Evolutionary conservation across 2,888 invertebrate genomes (phyloP).

Genomic region (Eledone cirrhosa): DNA sequence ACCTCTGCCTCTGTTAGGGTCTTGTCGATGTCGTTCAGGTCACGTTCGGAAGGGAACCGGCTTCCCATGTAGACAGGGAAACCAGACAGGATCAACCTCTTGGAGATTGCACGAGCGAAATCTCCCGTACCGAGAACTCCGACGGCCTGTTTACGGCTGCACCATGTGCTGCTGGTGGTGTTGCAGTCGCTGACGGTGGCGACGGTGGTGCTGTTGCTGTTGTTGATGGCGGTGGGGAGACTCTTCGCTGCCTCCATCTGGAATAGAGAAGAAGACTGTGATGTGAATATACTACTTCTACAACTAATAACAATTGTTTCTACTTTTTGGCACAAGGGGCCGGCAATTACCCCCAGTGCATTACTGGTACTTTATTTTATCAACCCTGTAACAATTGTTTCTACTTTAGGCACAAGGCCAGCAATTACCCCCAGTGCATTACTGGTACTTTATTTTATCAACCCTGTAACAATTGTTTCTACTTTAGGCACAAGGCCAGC

Average conservation of each 20-base stretch:
- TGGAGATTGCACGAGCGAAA: constrained; percentile 53
- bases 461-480: too few species aligned
- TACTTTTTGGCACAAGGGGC: too few species aligned
- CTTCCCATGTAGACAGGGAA: constrained; percentile 58
- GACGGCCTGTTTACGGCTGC: constrained; percentile 25
- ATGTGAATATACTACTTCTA: too few species aligned
- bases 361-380: too few species aligned
- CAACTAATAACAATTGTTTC: too few species aligned
- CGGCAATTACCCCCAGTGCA: too few species aligned
- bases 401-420: too few species aligned
- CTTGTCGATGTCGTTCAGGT: constrained; percentile 41
- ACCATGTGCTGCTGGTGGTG: neutral
- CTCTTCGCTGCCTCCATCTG: neutral
- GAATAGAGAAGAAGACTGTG: too few species aligned
- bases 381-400: too few species aligned
- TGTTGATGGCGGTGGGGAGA: neutral
- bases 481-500: too few species aligned
- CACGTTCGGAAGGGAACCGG: constrained; percentile 43
- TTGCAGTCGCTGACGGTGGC: neutral
- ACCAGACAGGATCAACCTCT: constrained; percentile 49
- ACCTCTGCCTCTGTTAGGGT: constrained; percentile 49
- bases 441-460: too few species aligned
- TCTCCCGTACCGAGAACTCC: constrained; percentile 59
- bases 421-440: too few species aligned
- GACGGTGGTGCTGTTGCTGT: neutral